Evolutionary conservation across 2,113 vertebrate species (phyloP).

Genomic region (Phyllopteryx taeniolatus): DNA sequence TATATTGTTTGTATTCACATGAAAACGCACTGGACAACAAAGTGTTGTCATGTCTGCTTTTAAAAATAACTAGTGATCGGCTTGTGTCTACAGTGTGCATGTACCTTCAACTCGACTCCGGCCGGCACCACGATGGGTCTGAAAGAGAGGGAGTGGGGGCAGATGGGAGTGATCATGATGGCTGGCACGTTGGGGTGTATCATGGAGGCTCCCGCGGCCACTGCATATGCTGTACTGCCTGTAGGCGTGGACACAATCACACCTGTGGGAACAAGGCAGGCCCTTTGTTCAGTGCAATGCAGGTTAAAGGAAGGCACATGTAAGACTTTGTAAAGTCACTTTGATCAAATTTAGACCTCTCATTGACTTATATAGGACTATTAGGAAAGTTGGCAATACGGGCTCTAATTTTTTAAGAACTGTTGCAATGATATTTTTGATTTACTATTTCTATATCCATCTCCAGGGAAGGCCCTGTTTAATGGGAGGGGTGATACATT

Average conservation of each 20-base stretch:
- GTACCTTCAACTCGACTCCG: conserved; percentile 77
- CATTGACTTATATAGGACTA: background rate
- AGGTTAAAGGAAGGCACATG: background rate
- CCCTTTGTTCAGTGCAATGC: background rate
- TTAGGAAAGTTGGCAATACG: background rate
- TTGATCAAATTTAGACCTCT: background rate
- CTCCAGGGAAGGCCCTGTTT: too few relatives aligned
- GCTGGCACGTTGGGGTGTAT: conserved; percentile 81
- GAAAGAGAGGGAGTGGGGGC: conserved; percentile 81
- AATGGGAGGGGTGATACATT: too few relatives aligned
- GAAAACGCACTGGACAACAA: too few relatives aligned
- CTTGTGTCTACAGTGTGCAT: background rate
- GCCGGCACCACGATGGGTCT: conserved; percentile 81
- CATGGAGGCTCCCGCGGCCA: conserved; percentile 80
- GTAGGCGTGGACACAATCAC: conserved; percentile 79
- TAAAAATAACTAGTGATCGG: background rate
- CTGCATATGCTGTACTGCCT: conserved; percentile 78
- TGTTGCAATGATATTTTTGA: background rate
- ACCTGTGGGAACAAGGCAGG: conserved; percentile 51
- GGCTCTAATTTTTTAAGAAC: background rate
- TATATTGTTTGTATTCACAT: too few relatives aligned
- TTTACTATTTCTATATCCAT: too few relatives aligned
- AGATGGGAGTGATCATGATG: conserved; percentile 83
- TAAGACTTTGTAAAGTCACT: background rate
- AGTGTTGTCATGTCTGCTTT: background rate